A percentile compares a stretch with the other conserved stretches of the same genome.
Conservation (phyloP, 2,888 invertebrate genomes). For the Epinotia brunnichana region DNA sequence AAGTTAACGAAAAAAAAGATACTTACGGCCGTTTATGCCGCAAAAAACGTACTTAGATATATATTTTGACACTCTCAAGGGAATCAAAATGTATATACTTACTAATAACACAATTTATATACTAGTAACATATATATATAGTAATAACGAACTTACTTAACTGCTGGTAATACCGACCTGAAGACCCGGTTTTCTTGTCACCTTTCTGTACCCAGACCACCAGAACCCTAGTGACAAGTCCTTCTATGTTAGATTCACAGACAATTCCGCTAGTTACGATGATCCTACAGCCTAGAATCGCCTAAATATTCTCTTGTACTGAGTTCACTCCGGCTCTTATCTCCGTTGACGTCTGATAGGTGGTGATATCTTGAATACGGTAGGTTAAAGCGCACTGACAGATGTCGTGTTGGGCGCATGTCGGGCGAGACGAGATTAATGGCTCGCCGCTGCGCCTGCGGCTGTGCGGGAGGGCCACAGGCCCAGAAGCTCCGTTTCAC, state of each 20-base stretch:
- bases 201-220: background rate
- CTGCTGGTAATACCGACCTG: background rate
- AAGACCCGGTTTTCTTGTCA: background rate
- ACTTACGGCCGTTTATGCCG: too few relatives aligned
- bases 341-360: slow-evolving; percentile 21
- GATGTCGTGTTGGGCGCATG: slow-evolving; percentile 16
- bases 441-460: slow-evolving; percentile 11
- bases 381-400: slow-evolving; percentile 19
- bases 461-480: slow-evolving; percentile 3
- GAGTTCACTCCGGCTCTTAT: background rate
- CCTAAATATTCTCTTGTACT: slow-evolving; percentile 1
- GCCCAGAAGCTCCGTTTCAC: slow-evolving; percentile 9
- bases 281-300: background rate
- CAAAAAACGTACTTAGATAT: too few relatives aligned
- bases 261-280: background rate
- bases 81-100: too few relatives aligned
- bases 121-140: too few relatives aligned
- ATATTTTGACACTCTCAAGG: too few relatives aligned
- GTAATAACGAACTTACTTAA: background rate
- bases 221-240: background rate
- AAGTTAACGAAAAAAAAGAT: too few relatives aligned
- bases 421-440: slow-evolving; percentile 19
- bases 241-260: background rate
- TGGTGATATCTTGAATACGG: slow-evolving; percentile 17
- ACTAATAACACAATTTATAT: too few relatives aligned